Conservation (phyloP, 2,113 vertebrate species). For the Actenoides hombroni region DNA sequence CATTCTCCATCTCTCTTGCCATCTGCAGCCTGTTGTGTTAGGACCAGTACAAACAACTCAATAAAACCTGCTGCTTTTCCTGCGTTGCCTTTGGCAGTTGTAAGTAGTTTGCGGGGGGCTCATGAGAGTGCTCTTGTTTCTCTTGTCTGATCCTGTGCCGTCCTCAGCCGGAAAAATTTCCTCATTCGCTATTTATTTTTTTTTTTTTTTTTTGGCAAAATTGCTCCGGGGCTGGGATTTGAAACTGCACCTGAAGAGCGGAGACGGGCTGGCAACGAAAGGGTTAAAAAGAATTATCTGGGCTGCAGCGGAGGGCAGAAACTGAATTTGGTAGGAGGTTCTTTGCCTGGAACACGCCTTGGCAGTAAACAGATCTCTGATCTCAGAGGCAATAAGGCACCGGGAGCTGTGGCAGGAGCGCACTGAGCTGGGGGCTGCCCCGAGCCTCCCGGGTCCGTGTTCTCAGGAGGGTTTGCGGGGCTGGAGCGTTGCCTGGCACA, state of each 20-base stretch:
- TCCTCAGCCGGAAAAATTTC: neutral
- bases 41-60: slow-evolving; percentile 13
- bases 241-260: neutral
- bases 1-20: neutral
- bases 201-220: neutral
- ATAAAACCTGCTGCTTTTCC: slow-evolving; percentile 39
- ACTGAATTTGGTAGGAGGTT: slow-evolving; percentile 70
- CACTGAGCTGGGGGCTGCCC: neutral
- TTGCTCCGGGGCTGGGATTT: neutral
- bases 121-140: neutral
- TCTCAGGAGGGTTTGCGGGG: neutral
- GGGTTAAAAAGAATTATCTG: slow-evolving; percentile 47
- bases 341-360: slow-evolving; percentile 64
- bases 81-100: neutral
- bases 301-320: slow-evolving; percentile 56
- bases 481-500: neutral
- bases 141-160: neutral
- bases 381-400: slow-evolving; percentile 46
- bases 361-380: slow-evolving; percentile 55
- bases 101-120: neutral
- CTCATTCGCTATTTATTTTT: neutral
- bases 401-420: neutral
- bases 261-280: neutral
- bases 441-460: neutral
- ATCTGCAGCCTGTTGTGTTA: slow-evolving; percentile 28